These are phyloP conservation scores for Drosophila arawakana DNA, from an alignment of 1,140 invertebrate species.

Conservation along the genomic window DNA sequence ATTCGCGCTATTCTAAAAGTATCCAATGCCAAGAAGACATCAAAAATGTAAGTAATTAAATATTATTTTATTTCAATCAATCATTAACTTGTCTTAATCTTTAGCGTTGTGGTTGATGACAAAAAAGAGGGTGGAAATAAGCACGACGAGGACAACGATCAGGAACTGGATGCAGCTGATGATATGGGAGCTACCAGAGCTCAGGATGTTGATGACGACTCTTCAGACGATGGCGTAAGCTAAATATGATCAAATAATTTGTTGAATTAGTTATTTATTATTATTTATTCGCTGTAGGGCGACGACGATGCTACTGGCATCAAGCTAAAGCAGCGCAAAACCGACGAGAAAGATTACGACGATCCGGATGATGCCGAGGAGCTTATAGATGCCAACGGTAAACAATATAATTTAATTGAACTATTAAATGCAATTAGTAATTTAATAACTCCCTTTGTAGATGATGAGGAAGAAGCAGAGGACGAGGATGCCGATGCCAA, in stretches of 20 bases:
- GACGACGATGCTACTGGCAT: conserved; percentile 87
- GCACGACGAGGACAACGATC: conserved; percentile 67
- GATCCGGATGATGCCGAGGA: conserved; percentile 91
- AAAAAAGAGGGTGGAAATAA: conserved; percentile 62
- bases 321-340: conserved; percentile 86
- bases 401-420: conserved; percentile 11
- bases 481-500: conserved; percentile 88
- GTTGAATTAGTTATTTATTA: not conserved
- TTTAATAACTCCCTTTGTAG: conserved; percentile 61
- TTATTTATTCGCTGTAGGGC: conserved; percentile 66
- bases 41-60: conserved; percentile 57
- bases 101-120: conserved; percentile 71
- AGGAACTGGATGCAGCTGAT: conserved; percentile 79
- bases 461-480: conserved; percentile 90
- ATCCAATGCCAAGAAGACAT: conserved; percentile 59
- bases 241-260: not conserved
- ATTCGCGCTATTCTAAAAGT: conserved; percentile 86
- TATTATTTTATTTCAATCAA: not conserved
- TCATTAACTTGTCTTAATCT: conserved; percentile 15
- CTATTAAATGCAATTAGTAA: not conserved
- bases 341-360: conserved; percentile 91
- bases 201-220: conserved; percentile 65
- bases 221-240: conserved; percentile 86
- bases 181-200: conserved; percentile 25
- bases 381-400: conserved; percentile 83